phyloP scores from a whole-genome alignment of 2,113 vertebrate species.

The Zosterops lateralis region DNA sequence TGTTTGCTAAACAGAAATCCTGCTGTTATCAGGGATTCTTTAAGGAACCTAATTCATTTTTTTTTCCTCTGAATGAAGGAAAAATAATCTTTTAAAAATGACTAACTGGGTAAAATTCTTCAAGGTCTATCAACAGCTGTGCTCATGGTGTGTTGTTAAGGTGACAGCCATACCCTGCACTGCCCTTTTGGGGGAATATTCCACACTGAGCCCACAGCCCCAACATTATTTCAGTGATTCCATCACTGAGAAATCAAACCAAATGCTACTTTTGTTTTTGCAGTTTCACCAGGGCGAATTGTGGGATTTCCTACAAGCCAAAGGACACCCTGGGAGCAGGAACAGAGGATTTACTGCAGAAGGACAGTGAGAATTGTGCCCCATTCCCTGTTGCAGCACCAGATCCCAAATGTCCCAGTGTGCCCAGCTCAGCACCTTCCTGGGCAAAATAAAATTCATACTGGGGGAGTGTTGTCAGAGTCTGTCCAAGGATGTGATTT shows the following conservation, averaged over 20 bases:
- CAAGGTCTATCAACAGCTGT: not conserved
- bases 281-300: rapidly evolving
- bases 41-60: not conserved
- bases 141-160: rapidly evolving
- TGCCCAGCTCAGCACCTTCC: not conserved
- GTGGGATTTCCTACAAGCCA: not conserved
- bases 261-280: rapidly evolving
- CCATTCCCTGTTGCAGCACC: rapidly evolving
- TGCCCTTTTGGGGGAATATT: not conserved
- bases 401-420: rapidly evolving
- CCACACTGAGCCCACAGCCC: rapidly evolving
- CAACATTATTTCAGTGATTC: rapidly evolving
- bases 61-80: not conserved
- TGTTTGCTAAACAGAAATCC: not conserved
- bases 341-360: rapidly evolving
- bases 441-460: rapidly evolving
- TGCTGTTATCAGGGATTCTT: not conserved
- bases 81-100: not conserved
- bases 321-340: not conserved
- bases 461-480: no score
- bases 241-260: rapidly evolving
- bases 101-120: not conserved
- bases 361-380: not conserved
- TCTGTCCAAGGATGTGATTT: no score
- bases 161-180: rapidly evolving